Percentiles rank a stretch among this genome's conserved stretches.
Conservation (phyloP, 2,113 vertebrate species). For the Glaucidium brasilianum region DNA sequence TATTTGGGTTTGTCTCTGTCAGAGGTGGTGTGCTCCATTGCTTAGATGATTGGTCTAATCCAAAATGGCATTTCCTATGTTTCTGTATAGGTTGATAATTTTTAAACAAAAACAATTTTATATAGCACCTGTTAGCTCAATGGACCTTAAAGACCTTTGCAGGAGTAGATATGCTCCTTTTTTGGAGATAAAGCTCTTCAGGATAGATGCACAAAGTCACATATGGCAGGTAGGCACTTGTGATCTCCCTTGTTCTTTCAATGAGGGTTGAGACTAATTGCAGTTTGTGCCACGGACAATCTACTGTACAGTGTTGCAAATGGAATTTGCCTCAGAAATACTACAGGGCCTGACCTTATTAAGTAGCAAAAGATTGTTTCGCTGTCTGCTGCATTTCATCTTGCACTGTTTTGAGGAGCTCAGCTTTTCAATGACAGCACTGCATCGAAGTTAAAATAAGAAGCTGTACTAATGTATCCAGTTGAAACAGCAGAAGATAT, state of each 20-base stretch:
- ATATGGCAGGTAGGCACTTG: neutral
- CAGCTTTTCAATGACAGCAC: neutral
- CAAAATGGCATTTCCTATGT: neutral
- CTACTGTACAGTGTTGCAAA: neutral
- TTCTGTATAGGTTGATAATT: neutral
- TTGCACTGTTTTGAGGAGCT: neutral
- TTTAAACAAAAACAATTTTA: neutral
- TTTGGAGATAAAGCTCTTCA: neutral
- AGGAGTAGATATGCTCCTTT: neutral
- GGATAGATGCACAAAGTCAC: neutral
- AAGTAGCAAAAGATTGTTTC: neutral
- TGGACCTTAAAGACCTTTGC: neutral
- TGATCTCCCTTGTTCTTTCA: neutral
- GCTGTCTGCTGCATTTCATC: neutral
- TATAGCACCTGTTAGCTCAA: neutral
- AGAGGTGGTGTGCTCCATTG: neutral
- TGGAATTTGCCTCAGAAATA: conserved; percentile 12
- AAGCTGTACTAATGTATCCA: neutral
- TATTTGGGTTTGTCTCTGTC: neutral
- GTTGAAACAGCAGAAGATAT: neutral
- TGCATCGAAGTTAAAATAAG: neutral
- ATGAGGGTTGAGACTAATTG: neutral
- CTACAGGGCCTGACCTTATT: neutral
- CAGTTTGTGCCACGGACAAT: neutral
- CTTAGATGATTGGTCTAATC: neutral